Percentiles rank a stretch among this genome's conserved stretches.
phyloP scores from a whole-genome alignment of 2,888 invertebrate species.

The Pristionchus japonicus region DNA sequence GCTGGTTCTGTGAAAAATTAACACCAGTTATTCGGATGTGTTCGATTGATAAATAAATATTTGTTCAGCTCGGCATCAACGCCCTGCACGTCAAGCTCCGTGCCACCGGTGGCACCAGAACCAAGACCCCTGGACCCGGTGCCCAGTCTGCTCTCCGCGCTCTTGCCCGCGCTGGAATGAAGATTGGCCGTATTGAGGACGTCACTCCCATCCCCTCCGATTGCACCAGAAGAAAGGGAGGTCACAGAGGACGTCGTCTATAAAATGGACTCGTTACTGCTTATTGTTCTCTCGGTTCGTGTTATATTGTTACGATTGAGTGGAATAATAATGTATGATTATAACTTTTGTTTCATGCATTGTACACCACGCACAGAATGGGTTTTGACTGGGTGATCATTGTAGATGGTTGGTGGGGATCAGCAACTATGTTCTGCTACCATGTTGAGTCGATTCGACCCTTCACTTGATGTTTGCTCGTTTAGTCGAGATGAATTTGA shows the following conservation, averaged over 20 bases:
- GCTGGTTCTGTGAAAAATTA: too few species aligned
- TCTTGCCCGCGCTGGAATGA: conserved; percentile 97
- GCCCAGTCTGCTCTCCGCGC: conserved; percentile 96
- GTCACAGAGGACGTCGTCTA: conserved; percentile 98
- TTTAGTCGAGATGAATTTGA: too few species aligned
- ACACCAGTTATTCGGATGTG: too few species aligned
- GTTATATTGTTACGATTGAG: conserved; percentile 16
- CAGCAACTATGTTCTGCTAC: too few species aligned
- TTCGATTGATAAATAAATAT: neutral
- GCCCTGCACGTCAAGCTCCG: conserved; percentile 97
- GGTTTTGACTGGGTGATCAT: too few species aligned
- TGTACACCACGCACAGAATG: neutral
- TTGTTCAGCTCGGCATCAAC: conserved; percentile 84
- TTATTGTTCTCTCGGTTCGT: conserved; percentile 32
- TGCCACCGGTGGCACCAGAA: conserved; percentile 89
- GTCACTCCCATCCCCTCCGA: conserved; percentile 99
- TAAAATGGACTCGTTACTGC: conserved; percentile 78
- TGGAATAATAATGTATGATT: conserved; percentile 10
- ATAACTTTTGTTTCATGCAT: neutral
- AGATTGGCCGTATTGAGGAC: conserved; percentile 97
- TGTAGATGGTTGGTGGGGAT: too few species aligned
- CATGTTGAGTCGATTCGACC: too few species aligned
- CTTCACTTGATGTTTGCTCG: too few species aligned
- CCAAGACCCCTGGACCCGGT: conserved; percentile 84
- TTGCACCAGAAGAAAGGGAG: conserved; percentile 99